Evolutionary conservation across 2,888 invertebrate species (phyloP).

Genomic region (Exephanes ischioxanthus): DNA sequence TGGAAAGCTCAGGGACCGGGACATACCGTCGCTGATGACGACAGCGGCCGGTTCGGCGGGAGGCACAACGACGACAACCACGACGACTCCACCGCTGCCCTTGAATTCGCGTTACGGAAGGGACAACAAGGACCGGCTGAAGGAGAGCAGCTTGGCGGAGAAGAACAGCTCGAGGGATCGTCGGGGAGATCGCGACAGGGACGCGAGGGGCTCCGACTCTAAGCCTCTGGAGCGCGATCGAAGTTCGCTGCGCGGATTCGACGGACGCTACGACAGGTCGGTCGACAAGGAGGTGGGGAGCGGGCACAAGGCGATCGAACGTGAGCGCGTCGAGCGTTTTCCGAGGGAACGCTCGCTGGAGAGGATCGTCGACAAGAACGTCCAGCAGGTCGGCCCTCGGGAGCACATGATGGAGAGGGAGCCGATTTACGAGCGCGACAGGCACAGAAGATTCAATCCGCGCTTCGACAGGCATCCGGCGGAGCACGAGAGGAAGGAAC

Average conservation of each 20-base stretch:
- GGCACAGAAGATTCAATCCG: slow-evolving; percentile 70
- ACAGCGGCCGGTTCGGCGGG: slow-evolving; percentile 17
- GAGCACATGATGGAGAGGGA: slow-evolving; percentile 80
- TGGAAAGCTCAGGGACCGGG: slow-evolving; percentile 77
- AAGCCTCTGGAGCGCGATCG: slow-evolving; percentile 73
- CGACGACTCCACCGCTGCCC: slow-evolving; percentile 55
- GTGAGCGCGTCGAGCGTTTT: slow-evolving; percentile 85
- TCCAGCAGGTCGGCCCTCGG: slow-evolving; percentile 70
- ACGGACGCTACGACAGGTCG: slow-evolving; percentile 77
- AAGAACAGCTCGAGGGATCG: slow-evolving; percentile 76
- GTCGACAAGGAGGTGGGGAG: slow-evolving; percentile 76
- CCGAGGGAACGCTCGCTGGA: slow-evolving; percentile 87
- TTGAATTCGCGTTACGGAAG: slow-evolving; percentile 75
- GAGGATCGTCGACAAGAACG: slow-evolving; percentile 85
- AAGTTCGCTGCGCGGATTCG: slow-evolving; percentile 75
- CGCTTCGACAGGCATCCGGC: slow-evolving; percentile 73
- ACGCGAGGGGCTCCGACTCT: slow-evolving; percentile 69
- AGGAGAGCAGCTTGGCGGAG: slow-evolving; percentile 68
- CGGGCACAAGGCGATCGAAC: slow-evolving; percentile 82
- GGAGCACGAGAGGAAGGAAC: slow-evolving; percentile 79
- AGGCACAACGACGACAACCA: slow-evolving; percentile 26
- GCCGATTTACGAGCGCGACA: slow-evolving; percentile 68
- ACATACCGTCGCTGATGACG: slow-evolving; percentile 67
- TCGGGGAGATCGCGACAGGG: slow-evolving; percentile 78
- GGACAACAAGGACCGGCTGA: slow-evolving; percentile 76